A percentile compares a stretch with the other conserved stretches of the same genome.
These are phyloP conservation scores for Ichneumoninae sp. DNA, from an alignment of 2,888 invertebrate species.

Conservation along the genomic window DNA sequence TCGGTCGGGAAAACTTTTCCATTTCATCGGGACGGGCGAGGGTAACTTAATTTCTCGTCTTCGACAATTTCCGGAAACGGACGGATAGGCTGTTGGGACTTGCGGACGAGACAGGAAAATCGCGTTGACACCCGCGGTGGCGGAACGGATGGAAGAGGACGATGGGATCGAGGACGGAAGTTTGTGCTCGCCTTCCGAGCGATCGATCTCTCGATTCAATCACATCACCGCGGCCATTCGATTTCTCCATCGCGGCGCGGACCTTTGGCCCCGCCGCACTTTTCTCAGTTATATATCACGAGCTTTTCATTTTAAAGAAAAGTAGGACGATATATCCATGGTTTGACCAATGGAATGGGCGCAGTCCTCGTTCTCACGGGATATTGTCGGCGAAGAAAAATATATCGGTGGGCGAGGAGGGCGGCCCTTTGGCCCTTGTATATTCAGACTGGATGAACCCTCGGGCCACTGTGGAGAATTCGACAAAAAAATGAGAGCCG, in stretches of 20 bases:
- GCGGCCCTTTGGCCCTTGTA: conserved; percentile 4
- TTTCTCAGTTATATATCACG: conserved; percentile 36
- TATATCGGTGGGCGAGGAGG: conserved; percentile 23
- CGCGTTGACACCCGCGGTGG: conserved; percentile 45
- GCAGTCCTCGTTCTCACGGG: conserved; percentile 30
- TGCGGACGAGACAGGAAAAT: conserved; percentile 41
- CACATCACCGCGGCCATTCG: conserved; percentile 64
- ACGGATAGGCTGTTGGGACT: conserved; percentile 32
- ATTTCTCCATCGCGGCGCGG: conserved; percentile 45
- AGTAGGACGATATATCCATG: conserved; percentile 48
- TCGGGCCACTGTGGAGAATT: conserved; percentile 27
- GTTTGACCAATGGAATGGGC: conserved; percentile 12
- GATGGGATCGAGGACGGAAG: conserved; percentile 33
- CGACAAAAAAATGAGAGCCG: conserved; percentile 15
- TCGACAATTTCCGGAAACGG: conserved; percentile 35
- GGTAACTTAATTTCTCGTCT: conserved; percentile 29
- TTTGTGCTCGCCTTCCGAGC: conserved; percentile 33
- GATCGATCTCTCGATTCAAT: conserved; percentile 58
- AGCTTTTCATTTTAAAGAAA: conserved; percentile 60
- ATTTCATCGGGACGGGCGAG: background rate
- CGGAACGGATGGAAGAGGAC: background rate
- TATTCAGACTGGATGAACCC: conserved; percentile 33
- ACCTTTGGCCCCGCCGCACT: conserved; percentile 31
- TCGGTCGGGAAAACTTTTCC: conserved; percentile 17
- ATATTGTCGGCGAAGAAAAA: conserved; percentile 49